Evolutionary conservation across 2,888 invertebrate genomes (phyloP), one percentile per base, ranked within the genome.

Genomic region (Lordiphosa fenestrarum): DNA sequence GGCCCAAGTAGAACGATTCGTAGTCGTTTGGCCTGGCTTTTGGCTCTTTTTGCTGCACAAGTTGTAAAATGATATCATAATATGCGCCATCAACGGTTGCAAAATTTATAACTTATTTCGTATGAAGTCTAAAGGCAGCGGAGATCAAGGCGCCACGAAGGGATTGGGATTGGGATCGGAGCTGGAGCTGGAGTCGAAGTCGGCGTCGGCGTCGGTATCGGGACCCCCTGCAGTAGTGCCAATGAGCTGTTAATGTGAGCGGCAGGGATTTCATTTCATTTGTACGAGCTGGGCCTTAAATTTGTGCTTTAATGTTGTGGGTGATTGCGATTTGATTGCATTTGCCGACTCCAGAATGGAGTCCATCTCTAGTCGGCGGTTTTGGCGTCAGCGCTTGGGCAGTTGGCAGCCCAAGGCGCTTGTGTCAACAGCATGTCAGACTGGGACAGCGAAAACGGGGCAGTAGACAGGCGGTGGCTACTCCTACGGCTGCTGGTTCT

Each of bases 61-160:
- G 85, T 73, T 88, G 88, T 88, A 88, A 87, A 86, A 87, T 88
- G 87, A 87, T 87, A 87, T 87, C 88, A 87, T 87, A 87, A 87
- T 85, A 85, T 84, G 84, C 86, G 73, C 87, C 88, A 86, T 87
- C 87, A 88, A 87, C 88, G 86, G 88, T 78, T 82, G 73, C 88
- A 87, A 85, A 88, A 87, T 87, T 87, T 87, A 87, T 88, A 87
- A 87, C 88, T 88, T 87, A 88, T 87, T 88, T 85, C 86, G 66
- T 56, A 13, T 46, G 66, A 39, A 54, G 56, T 50, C 58, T 51
- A 48, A 49, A 53, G 19, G 13, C 41, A 41, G 47, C 49, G 12
- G 15, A 19, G 52, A 30, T 35, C 13, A 12, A 41, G 86, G 85
- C 81, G 81, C 85, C 81, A 82, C 74, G 51, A 62, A 69, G 81